Evolutionary conservation across 2,113 vertebrate species (phyloP), one percentile per base, ranked within the genome.

Genomic region (Menidia beryllina): DNA sequence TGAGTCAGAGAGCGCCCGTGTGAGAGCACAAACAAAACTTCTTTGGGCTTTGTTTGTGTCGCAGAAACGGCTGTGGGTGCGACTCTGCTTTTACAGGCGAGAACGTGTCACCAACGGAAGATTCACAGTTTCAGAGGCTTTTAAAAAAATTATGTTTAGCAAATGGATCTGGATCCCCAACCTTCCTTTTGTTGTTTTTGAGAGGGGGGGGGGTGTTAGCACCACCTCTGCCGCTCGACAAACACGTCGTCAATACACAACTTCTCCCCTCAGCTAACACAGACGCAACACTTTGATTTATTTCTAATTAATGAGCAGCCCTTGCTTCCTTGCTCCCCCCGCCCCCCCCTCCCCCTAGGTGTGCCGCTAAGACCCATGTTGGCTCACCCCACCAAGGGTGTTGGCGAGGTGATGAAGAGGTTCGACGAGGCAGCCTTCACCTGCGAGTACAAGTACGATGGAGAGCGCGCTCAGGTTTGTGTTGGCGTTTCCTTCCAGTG

Each of bases 361-460:
- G 86, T 95, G 0, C 96, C 96, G 1, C 82, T 97, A 72, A 96
- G 95, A 30, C 96, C 96, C 2, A 98, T 98, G 96, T 60, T 97
- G 89, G 96, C 96, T 10, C 95, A 96, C 62, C 96, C 96, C n/a
- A 96, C 95, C 25, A 95, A 95, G 17, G 95, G 95, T 0, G 91
- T 98, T n/a, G 90, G 92, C 0, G 95, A 98, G 72, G 94, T 97
- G 64, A 92, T 97, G 88, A 97, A 96, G 82, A 93, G 85, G 68
- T 97, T 97, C 1, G 96, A 97, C 9, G 95, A 96, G 68, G 94
- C 95, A 0, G 87, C 95, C 2, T 97, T 98, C 84, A 96, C 95
- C 72, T 98, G 96, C 89, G 96, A 97, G 81, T 98, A 97, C 82
- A 98, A 97, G 58, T 97, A 98, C 0, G 96, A 98, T 0, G 96